Evolutionary conservation across 2,797 vertebrate species (phyloP), one percentile per base, ranked within the genome.

Genomic region (Neopelma chrysocephalum): DNA sequence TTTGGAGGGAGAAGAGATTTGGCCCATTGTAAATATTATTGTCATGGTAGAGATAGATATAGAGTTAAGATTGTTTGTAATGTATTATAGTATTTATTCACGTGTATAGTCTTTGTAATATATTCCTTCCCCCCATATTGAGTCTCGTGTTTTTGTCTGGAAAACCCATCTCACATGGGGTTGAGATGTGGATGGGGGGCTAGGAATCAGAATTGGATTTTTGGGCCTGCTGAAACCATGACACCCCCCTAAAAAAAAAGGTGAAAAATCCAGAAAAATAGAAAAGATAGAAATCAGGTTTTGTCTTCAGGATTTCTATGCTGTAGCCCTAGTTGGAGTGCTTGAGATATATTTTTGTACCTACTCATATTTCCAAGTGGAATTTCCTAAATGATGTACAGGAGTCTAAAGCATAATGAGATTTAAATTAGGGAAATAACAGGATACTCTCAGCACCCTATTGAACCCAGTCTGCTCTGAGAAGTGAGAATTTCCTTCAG

Each of bases 401-500:
- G 29, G 34, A 68, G 11, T 69, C 53, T 86, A 68, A 86, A 84
- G 22, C 34, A 75, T 48, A 75, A 91, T 36, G 65, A 81, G 22
- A 79, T 76, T 38, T 89, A 62, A 88, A 71, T 72, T 69, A 61
- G 69, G 60, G 45, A 72, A 47, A 36, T 47, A 81, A n/a, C 45
- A 51, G 66, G 32, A 61, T 88, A 45, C 31, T 65, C 65, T 94
- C 50, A 72, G 62, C 32, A 78, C 26, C 38, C 34, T 2, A 8
- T 19, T 69, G 85, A 84, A 90, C 50, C 12, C 36, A 14, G n/a
- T 65, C 14, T 86, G 14, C 76, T 58, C 27, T n/a, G 27, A 86
- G 40, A 91, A 90, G 53, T 65, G 61, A 91, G 79, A 76, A 76
- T 91, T 92, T 91, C 53, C 61, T 89, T 90, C 36, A 71, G 61